Base-by-base conservation (phyloP, 2,888 invertebrate genomes). In the Drosophila picticornis region DNA sequence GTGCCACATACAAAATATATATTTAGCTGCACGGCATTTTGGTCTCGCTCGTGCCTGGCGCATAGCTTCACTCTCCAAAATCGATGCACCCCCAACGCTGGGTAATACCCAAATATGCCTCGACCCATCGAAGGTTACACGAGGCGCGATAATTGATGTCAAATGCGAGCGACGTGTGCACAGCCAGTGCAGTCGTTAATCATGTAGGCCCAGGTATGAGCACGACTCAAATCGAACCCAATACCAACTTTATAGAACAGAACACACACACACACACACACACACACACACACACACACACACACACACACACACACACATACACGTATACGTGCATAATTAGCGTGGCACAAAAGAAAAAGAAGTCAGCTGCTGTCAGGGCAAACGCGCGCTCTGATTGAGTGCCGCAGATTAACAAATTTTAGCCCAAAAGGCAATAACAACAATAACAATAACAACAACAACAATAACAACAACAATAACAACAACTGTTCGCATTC, bases 111-210 rank as follows among this genome's bases (percentile, higher is more conserved):
- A 38, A 46, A 50, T 46, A 19, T 6, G 19, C 4, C 29, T 19
- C 52, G 25, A 48, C 56, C 56, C 61, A 46, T 51, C 60, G 73
- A 59, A 46, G 34, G 52, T 55, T 72, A 46, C 59, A 65, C 64
- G 57, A 65, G 84, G 84, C 71, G 90, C 79, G 89, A 87, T 90
- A 90, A 87, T 90, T 90, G 89, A 87, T 90, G 89, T 87, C 84
- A 89, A 87, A 80, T 81, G 84, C 72, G 77, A 59, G 87, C 70
- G 61, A 62, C 51, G 71, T 72, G 88, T 77, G 74, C 72, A 52
- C 34, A 36, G 34, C 9, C 25, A 34, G 19, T 36, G 56, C 69
- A 56, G 43, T 84, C 85, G 89, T 85, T 84, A 88, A 88, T 88
- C 84, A 88, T 81, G 63, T 72, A 43, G 70, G 61, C 62, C 65